Evolutionary conservation across 2,113 vertebrate genomes (phyloP), one percentile per base, ranked within the genome.

Genomic region (Hypanus sabinus): DNA sequence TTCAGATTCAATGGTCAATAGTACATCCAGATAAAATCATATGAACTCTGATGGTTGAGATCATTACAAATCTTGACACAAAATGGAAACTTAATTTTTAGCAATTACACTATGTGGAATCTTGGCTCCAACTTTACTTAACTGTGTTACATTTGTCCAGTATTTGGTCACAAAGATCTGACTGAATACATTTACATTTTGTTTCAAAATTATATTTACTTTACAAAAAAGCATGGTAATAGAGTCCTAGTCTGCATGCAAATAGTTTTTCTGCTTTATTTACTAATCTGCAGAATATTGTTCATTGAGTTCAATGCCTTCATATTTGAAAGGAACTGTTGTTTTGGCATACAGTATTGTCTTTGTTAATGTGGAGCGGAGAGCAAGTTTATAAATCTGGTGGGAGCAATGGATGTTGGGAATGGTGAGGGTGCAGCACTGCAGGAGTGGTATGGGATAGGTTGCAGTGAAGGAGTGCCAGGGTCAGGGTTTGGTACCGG

Each of bases 41-140:
- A 93, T 27, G 38, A 10, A 73, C 27, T 30, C 4, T 27, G 16
- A 73, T 1, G 30, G 22, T 14, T 93, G 33, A 71, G 24, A 92
- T 68, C 60, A 88, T 60, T 5, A 18, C 24, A 10, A 62, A 81
- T 22, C 18, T 5, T 81, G 27, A 11, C 27, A 5, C 27, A 62
- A 88, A 60, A 62, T 88, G 60, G n/a, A 90, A 90, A 27, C 33
- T 62, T 88, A 88, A 88, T 88, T 62, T 16, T n/a, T 62, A 33
- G 30, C 11, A 33, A 65, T n/a, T 33, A 88, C 20, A 88, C 62
- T 65, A 65, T 90, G 60, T 3, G n/a, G 4, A 65, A 90, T 12
- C 7, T 65, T 93, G 9, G 60, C 73, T 93, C 1, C 20, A 70
- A 93, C 36, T 27, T 93, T 93, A 20, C 7, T 71, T 68, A 93